Conservation (phyloP, 2,888 invertebrate genomes). For the Drosophila melanosoma region DNA sequence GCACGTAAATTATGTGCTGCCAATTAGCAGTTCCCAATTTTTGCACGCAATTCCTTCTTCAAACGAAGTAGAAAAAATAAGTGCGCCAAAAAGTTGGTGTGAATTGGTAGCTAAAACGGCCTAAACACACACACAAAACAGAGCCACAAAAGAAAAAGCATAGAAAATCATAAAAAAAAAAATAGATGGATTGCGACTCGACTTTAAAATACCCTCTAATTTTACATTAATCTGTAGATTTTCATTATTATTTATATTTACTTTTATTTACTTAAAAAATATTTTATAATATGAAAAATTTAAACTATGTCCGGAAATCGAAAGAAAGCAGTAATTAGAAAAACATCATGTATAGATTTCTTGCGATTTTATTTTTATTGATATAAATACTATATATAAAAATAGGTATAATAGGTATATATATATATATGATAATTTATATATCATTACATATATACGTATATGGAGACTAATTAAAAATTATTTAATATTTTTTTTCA, state of each 20-base stretch:
- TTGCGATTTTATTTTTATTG: not conserved
- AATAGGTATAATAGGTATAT: not conserved
- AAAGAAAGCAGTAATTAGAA: not conserved
- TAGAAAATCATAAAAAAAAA: conserved; percentile 22
- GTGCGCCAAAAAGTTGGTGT: conserved; percentile 15
- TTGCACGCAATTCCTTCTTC: conserved; percentile 62
- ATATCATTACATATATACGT: not conserved
- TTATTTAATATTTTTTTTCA: not conserved
- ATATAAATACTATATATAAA: not conserved
- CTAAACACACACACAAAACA: conserved; percentile 18
- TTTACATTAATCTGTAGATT: not conserved
- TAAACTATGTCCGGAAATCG: not conserved
- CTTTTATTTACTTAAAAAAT: not conserved
- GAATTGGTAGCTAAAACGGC: conserved; percentile 19
- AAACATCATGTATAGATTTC: not conserved
- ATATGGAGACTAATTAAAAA: not conserved
- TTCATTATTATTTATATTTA: not conserved
- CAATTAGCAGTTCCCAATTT: conserved; percentile 76
- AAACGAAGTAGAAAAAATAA: conserved; percentile 37
- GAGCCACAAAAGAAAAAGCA: conserved; percentile 18
- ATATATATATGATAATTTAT: not conserved
- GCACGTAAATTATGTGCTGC: conserved; percentile 79
- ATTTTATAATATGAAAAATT: not conserved
- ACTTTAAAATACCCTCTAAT: not conserved
- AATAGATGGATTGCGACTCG: not conserved